phyloP scores from a whole-genome alignment of 2,113 vertebrate genomes.

The Scomber japonicus region DNA sequence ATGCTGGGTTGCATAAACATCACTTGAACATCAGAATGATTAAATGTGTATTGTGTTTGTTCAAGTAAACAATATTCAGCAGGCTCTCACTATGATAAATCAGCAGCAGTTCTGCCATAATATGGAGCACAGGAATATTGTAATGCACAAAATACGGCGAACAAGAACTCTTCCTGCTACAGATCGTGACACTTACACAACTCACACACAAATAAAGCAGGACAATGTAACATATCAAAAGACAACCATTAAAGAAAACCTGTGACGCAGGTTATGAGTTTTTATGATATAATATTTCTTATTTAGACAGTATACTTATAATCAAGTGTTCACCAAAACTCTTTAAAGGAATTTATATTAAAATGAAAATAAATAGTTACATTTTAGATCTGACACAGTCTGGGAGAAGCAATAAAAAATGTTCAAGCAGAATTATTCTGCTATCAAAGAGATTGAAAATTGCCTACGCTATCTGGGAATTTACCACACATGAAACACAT shows the following conservation, averaged over 20 bases:
- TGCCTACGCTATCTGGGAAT: no score
- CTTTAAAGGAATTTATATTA: no score
- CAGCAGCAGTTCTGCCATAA: slow-evolving; percentile 32
- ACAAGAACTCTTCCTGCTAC: not conserved
- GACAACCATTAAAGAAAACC: not conserved
- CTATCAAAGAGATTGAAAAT: not conserved
- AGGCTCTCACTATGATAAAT: slow-evolving; percentile 27
- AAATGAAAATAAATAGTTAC: no score
- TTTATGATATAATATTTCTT: no score
- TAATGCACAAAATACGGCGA: not conserved
- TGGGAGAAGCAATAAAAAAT: not conserved
- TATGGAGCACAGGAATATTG: not conserved
- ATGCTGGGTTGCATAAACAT: slow-evolving; percentile 48
- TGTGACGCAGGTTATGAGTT: not conserved
- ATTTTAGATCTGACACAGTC: not conserved
- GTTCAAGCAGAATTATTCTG: no score
- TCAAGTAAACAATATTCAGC: slow-evolving; percentile 16
- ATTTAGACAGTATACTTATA: not conserved
- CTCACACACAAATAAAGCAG: not conserved
- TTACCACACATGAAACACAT: no score
- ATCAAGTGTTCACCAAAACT: no score
- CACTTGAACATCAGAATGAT: slow-evolving; percentile 38
- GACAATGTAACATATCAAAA: no score
- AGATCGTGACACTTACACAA: not conserved
- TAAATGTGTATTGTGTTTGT: slow-evolving; percentile 22